A percentile compares a stretch with the other conserved stretches of the same genome.
phyloP scores from a whole-genome alignment of 1,140 invertebrate species.

The Dreissena polymorpha region DNA sequence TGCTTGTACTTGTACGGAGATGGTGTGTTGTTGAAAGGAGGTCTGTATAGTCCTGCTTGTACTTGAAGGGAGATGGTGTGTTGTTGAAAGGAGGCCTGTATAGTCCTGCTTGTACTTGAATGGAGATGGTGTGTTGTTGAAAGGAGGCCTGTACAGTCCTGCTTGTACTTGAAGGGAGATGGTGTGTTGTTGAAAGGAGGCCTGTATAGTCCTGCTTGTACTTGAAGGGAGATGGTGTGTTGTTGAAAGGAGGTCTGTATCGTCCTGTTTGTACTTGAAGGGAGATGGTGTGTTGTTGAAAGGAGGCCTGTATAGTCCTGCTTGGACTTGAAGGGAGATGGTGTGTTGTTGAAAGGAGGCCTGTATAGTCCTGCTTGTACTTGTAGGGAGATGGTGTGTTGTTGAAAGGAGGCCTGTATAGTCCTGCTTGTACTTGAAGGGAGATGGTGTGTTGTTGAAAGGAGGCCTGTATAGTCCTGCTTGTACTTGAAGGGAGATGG shows the following conservation, averaged over 20 bases:
- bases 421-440: no score
- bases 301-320: slow-evolving; percentile 52
- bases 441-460: background rate
- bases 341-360: slow-evolving; percentile 14
- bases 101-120: slow-evolving; percentile 52
- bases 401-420: slow-evolving; percentile 35
- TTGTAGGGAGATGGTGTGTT: no score
- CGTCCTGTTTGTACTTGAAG: no score
- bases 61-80: no score
- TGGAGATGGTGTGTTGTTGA: background rate
- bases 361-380: slow-evolving; percentile 52
- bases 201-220: slow-evolving; percentile 50
- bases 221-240: no score
- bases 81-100: slow-evolving; percentile 30
- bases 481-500: no score
- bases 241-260: slow-evolving; percentile 28
- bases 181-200: slow-evolving; percentile 17
- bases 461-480: slow-evolving; percentile 52
- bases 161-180: no score
- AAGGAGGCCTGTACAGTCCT: slow-evolving; percentile 49
- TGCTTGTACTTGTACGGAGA: no score
- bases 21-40: slow-evolving; percentile 13
- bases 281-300: background rate
- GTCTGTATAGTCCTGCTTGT: slow-evolving; percentile 51
- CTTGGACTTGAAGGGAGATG: no score